Evolutionary conservation across 2,888 invertebrate species (phyloP), one percentile per base, ranked within the genome.

Genomic region (Tipula confusa): DNA sequence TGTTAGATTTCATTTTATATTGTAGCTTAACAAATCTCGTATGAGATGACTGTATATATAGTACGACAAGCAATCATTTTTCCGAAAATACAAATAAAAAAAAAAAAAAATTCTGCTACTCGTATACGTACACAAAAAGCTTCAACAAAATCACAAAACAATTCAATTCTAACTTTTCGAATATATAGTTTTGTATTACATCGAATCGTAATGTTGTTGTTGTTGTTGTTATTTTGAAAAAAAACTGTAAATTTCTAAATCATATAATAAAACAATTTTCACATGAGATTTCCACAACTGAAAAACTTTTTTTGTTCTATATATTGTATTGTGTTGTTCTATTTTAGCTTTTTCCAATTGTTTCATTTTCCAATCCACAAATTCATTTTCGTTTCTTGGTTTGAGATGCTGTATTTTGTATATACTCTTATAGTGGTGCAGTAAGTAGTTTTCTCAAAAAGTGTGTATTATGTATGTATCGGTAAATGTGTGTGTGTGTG

Each of bases 251-350:
- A 64, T 64, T 64, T 64, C 64, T 3, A 64, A 64, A 64, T 64
- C 64, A 64, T 64, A 24, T 64, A 64, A 64, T 64, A 64, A 64
- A 64, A 64, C 64, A 64, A 64, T 64, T 64, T 64, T 64, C 64
- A 64, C 64, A 24, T 24, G 64, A 64, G 64, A 64, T 64, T 64
- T 64, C 9, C 64, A 64, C 64, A 64, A 64, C 9, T 64, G 9
- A 9, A 64, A 64, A 24, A 24, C 24, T 24, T 64, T 18, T 64
- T 64, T 64, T 64, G n/a, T n/a, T n/a, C n/a, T n/a, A n/a, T n/a
- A n/a, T n/a, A n/a, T n/a, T n/a, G n/a, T n/a, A n/a, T n/a, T 24
- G 18, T 64, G 15, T 43, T 18, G 15, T 64, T 24, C n/a, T n/a
- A n/a, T n/a, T n/a, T n/a, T n/a, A 24, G 9, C 64, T 64, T 1